phyloP scores from a whole-genome alignment of 2,888 invertebrate genomes.

The Sphinx pinastri region DNA sequence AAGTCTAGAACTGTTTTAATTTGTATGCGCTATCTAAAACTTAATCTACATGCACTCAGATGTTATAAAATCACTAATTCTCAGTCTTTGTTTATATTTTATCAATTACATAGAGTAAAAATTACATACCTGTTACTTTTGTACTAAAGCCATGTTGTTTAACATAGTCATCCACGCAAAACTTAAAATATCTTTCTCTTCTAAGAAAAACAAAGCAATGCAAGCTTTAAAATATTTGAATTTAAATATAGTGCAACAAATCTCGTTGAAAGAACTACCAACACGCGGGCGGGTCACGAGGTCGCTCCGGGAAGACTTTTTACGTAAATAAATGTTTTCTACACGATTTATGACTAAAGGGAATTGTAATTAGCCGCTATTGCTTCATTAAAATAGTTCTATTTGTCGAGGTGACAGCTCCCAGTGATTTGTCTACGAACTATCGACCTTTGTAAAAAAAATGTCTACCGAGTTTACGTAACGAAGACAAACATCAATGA shows the following conservation, averaged over 20 bases:
- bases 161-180: background rate
- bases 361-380: slow-evolving; percentile 69
- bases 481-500: background rate
- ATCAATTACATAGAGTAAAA: no score
- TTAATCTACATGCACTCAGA: no score
- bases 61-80: no score
- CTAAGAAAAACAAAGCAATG: slow-evolving; percentile 3
- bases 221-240: background rate
- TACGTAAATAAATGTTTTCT: slow-evolving; percentile 55
- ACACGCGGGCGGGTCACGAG: slow-evolving; percentile 38
- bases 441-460: slow-evolving; percentile 48
- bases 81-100: no score
- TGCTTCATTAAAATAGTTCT: slow-evolving; percentile 78
- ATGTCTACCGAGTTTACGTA: background rate
- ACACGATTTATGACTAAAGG: slow-evolving; percentile 61
- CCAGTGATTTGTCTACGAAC: slow-evolving; percentile 69
- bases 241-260: slow-evolving; percentile 23
- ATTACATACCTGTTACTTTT: no score
- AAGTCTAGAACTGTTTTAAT: no score
- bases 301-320: slow-evolving; percentile 51
- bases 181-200: background rate
- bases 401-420: slow-evolving; percentile 67
- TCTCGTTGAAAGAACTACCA: slow-evolving; percentile 28
- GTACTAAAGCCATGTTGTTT: background rate
- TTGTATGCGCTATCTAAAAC: no score